These are phyloP conservation scores for Drosophila ercepeae DNA, from an alignment of 1,140 invertebrate species.

Conservation along the genomic window DNA sequence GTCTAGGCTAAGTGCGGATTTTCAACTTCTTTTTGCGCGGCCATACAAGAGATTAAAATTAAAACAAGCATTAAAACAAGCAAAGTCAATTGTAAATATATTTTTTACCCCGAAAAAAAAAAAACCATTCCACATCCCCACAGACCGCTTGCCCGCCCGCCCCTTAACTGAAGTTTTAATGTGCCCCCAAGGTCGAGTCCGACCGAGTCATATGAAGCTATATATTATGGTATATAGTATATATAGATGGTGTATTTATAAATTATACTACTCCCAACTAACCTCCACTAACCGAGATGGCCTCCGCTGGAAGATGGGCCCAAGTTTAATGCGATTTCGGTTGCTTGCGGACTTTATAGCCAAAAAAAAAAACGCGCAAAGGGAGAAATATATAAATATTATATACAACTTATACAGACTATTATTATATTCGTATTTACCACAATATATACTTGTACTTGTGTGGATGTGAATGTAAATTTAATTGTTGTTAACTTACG, in stretches of 20 bases:
- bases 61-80: constrained; percentile 39
- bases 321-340: constrained; percentile 33
- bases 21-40: constrained; percentile 38
- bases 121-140: constrained; percentile 22
- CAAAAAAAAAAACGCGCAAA: constrained; percentile 7
- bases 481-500: constrained; percentile 77
- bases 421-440: constrained; percentile 33
- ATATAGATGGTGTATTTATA: constrained; percentile 32
- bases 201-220: constrained; percentile 39
- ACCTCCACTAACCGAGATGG: constrained; percentile 33
- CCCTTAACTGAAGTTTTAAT: constrained; percentile 70
- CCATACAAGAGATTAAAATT: constrained; percentile 28
- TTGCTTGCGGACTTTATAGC: constrained; percentile 5
- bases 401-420: constrained; percentile 8
- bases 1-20: constrained; percentile 26
- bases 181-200: constrained; percentile 63
- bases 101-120: constrained; percentile 41
- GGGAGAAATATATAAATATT: constrained; percentile 22
- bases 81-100: constrained; percentile 72
- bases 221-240: constrained; percentile 6
- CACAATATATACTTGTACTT: constrained; percentile 6
- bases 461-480: constrained; percentile 62
- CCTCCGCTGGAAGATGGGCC: constrained; percentile 46
- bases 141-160: background rate
- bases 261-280: constrained; percentile 47